Evolutionary conservation across 2,888 invertebrate species (phyloP), one percentile per base, ranked within the genome.

Genomic region (Onchidella celtica): DNA sequence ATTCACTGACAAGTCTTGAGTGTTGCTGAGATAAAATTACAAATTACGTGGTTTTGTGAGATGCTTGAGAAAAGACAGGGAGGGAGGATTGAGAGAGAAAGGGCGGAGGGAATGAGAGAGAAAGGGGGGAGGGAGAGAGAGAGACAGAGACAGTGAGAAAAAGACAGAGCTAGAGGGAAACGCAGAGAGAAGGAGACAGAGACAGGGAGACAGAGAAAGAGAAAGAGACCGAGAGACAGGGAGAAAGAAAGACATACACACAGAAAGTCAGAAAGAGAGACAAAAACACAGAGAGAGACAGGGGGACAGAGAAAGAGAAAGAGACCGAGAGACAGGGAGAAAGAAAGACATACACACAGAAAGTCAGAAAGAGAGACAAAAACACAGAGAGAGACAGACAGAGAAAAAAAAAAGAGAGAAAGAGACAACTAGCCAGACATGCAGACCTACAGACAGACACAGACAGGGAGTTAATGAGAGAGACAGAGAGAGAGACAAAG

Each of bases 371-470:
- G 55, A 55, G 63, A 63, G 38, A 55, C 32, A 40, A 11, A 61
- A 36, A 69, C 2, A 24, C 72, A 70, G 40, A 29, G 38, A 24
- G 36, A 38, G 59, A 38, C 61, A 69, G 55, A 40, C 24, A 57
- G 68, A 65, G 32, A 61, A 69, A 57, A 61, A 27, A 70, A 47
- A 65, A 38, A 82, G 73, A 61, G 66, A 79, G 55, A 79, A 66
- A 65, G 57, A 66, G 17, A 66, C 73, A 66, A 36, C 73, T 73
- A 55, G 63, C 34, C 32, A 55, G 66, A 32, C 1, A 73, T 29
- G 57, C 17, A 38, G 73, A 57, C 2, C 47, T 27, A 40, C 1
- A 55, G 77, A 70, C 4, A 32, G 34, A 40, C 11, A 69, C 24
- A 36, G 27, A 36, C 2, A 24, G 0, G 4, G 27, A 70, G 27